These are phyloP conservation scores for Cololabis saira DNA, from an alignment of 2,113 vertebrate genomes.

Conservation along the genomic window DNA sequence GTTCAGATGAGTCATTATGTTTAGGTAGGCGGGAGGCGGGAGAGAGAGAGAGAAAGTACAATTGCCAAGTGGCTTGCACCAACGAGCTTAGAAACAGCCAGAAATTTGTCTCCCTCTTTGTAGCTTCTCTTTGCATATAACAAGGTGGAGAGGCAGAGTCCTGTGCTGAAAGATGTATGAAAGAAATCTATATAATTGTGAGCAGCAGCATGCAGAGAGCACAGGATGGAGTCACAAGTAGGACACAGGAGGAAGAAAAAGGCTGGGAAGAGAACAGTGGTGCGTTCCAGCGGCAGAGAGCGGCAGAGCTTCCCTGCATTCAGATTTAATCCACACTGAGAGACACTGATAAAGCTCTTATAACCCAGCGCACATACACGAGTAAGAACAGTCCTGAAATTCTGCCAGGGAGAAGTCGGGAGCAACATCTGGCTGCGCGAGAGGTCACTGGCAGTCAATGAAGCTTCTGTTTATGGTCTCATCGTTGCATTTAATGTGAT, in stretches of 20 bases:
- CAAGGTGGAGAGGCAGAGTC: conserved; percentile 22
- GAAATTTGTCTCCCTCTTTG: conserved; percentile 32
- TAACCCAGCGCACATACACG: conserved; percentile 7
- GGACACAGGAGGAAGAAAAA: conserved; percentile 17
- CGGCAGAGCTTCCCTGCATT: conserved; percentile 48
- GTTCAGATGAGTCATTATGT: conserved; percentile 59
- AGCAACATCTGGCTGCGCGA: not conserved
- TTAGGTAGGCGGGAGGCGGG: conserved; percentile 37
- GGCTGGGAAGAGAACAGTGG: conserved; percentile 25
- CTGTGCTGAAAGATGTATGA: conserved; percentile 20
- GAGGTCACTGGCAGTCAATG: not conserved
- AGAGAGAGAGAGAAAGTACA: conserved; percentile 40
- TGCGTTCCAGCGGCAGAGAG: conserved; percentile 33
- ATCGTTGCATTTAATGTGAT: not conserved
- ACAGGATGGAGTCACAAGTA: conserved; percentile 27
- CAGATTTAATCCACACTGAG: conserved; percentile 22
- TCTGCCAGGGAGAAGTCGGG: conserved; percentile 25
- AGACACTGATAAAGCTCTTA: conserved; percentile 20
- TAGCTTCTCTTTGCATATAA: conserved; percentile 22
- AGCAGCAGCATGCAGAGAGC: conserved; percentile 27
- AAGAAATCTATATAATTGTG: conserved; percentile 9
- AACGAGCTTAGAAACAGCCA: conserved; percentile 42
- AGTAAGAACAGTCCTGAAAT: conserved; percentile 10
- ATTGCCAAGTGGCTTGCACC: conserved; percentile 46
- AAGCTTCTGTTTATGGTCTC: not conserved